A percentile compares a stretch with the other conserved stretches of the same genome.
These are phyloP conservation scores for Tympanoctomys barrerae DNA, from an alignment of 2,797 vertebrate genomes.

Conservation along the genomic window DNA sequence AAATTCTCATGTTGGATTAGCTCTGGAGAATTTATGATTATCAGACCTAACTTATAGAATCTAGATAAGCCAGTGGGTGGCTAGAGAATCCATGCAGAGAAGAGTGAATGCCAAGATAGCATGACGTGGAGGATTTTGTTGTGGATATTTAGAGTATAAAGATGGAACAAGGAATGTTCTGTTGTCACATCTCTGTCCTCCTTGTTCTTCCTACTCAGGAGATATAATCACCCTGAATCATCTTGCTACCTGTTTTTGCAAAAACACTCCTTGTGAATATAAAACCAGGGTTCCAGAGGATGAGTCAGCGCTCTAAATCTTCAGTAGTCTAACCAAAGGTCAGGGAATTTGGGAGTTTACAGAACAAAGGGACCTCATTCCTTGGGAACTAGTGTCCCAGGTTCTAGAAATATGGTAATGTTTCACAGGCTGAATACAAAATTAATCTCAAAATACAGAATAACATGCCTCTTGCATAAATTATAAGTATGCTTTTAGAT, in stretches of 20 bases:
- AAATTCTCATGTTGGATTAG: not conserved
- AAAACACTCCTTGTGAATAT: conserved; percentile 6
- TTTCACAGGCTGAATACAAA: not conserved
- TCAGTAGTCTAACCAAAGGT: not conserved
- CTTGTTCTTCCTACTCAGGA: conserved; percentile 14
- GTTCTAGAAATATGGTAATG: not conserved
- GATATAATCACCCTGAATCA: conserved; percentile 20
- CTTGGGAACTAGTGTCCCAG: not conserved
- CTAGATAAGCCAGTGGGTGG: not conserved
- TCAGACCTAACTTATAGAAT: not conserved
- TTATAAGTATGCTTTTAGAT: not conserved
- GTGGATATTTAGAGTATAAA: not conserved
- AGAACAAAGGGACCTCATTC: conserved; percentile 48
- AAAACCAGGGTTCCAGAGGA: conserved; percentile 22
- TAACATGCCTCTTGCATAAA: not conserved
- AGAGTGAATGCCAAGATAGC: not conserved
- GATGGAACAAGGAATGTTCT: not conserved
- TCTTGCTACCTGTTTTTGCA: conserved; percentile 41
- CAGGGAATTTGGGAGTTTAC: not conserved
- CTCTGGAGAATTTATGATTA: not conserved
- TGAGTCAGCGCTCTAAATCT: conserved; percentile 2
- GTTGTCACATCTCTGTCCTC: not conserved
- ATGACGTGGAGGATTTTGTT: not conserved
- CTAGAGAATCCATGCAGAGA: not conserved
- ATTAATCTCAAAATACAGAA: not conserved